Evolutionary conservation across 2,888 invertebrate species (phyloP), one percentile per base, ranked within the genome.

Genomic region (Scaptomyza reducta): DNA sequence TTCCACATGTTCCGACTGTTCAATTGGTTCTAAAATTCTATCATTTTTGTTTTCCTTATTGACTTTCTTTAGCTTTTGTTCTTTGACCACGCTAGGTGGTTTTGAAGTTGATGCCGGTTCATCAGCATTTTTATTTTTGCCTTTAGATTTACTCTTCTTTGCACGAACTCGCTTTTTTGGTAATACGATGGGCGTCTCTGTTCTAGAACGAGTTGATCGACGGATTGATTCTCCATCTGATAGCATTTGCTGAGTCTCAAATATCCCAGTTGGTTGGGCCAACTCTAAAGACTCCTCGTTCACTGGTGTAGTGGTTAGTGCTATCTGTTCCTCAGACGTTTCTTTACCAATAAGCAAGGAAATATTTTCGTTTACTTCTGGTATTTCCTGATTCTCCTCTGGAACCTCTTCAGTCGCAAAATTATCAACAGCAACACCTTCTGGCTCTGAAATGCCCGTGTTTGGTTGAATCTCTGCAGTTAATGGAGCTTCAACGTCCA

Each of bases 161-260:
- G 41, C 7, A 13, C 14, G 14, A 14, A 2, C 7, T 4, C 5
- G 27, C n/a, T 25, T 18, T 1, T 25, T 25, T 18, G 13, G 9
- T 4, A 11, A 2, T 2, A 44, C 29, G 14, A 22, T 5, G 13
- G 46, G 60, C 3, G 41, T 42, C 10, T 18, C 13, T 18, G 46
- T 9, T 27, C 60, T 18, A 5, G 35, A 45, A 6, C 62, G 61
- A 16, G 42, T 44, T 7, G 22, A 13, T 10, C 50, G 42, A 7
- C 13, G 10, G 0, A 4, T 10, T 31, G 11, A 1, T 1, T 42
- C 22, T 10, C 4, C 47, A 14, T 42, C 35, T 13, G 7, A 18
- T 9, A 47, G n/a, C 2, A 47, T 13, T 5, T 35, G 9, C 27
- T 6, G 51, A 6, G 31, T 6, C 13, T 14, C 14, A 18, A 33